These are phyloP conservation scores for Hydraecia micacea DNA, from an alignment of 2,888 invertebrate species.

Conservation along the genomic window DNA sequence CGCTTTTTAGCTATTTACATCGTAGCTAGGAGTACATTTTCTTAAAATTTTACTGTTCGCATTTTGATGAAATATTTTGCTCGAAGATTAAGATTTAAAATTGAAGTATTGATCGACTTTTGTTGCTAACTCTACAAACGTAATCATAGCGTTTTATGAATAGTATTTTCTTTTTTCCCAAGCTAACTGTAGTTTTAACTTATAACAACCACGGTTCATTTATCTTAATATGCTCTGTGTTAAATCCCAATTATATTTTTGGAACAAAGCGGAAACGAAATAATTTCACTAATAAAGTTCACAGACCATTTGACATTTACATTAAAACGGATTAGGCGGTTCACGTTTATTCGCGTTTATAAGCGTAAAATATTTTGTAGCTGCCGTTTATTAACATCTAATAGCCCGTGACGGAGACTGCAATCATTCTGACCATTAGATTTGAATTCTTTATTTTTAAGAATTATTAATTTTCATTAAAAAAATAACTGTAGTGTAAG, in stretches of 20 bases:
- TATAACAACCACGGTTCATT: background rate
- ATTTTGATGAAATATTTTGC: too few relatives aligned
- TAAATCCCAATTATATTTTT: slow-evolving; percentile 9
- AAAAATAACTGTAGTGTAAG: background rate
- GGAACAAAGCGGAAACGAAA: slow-evolving; percentile 26
- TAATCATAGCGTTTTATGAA: background rate
- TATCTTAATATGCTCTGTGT: background rate
- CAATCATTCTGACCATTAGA: slow-evolving; percentile 18
- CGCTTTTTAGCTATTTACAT: background rate
- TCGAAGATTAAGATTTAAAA: background rate
- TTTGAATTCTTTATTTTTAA: background rate
- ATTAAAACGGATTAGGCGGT: slow-evolving; percentile 34
- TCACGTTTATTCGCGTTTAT: slow-evolving; percentile 26
- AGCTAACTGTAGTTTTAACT: background rate
- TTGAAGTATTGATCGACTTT: background rate
- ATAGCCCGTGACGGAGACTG: slow-evolving; percentile 23
- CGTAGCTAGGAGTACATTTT: background rate
- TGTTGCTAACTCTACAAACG: background rate
- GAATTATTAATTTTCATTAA: background rate
- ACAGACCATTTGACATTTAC: slow-evolving; percentile 38
- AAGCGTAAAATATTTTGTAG: slow-evolving; percentile 29
- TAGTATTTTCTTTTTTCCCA: background rate
- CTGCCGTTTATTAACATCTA: slow-evolving; percentile 27
- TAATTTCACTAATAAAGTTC: slow-evolving; percentile 28
- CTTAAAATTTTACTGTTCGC: background rate